phyloP scores from a whole-genome alignment of 1,140 invertebrate genomes.

The Heliconius himera region DNA sequence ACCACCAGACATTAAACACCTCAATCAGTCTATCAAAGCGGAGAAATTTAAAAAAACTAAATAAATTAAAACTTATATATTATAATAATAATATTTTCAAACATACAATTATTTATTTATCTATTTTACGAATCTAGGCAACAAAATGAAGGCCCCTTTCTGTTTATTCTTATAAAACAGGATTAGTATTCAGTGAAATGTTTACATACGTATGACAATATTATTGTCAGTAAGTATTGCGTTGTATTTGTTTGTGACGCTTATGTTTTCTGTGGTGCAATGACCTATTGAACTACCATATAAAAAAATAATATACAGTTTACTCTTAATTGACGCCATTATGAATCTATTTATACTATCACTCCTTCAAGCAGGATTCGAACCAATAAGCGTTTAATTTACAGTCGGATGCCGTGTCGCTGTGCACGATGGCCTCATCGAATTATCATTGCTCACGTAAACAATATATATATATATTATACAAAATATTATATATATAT shows the following conservation, averaged over 20 bases:
- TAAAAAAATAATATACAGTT: not conserved
- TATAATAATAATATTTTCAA: no score
- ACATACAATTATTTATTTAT: no score
- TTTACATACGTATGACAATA: not conserved
- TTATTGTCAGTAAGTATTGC: not conserved
- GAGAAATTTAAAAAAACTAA: no score
- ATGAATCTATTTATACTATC: not conserved
- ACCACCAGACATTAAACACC: no score
- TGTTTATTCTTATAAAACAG: not conserved
- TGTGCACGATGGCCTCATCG: not conserved
- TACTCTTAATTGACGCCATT: not conserved
- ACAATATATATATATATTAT: not conserved
- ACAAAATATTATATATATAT: no score
- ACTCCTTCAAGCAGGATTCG: no score
- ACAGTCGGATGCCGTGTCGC: no score
- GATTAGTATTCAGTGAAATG: not conserved
- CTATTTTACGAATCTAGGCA: no score
- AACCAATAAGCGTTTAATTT: not conserved
- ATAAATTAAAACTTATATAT: no score
- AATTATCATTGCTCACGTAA: not conserved
- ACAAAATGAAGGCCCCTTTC: no score
- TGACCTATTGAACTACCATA: not conserved
- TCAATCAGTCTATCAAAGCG: no score
- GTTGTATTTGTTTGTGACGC: not conserved
- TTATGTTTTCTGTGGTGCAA: not conserved